Percentiles rank a stretch among this genome's conserved stretches.
These are phyloP conservation scores for Dryadula phaetusa DNA, from an alignment of 2,888 invertebrate genomes.

Conservation along the genomic window DNA sequence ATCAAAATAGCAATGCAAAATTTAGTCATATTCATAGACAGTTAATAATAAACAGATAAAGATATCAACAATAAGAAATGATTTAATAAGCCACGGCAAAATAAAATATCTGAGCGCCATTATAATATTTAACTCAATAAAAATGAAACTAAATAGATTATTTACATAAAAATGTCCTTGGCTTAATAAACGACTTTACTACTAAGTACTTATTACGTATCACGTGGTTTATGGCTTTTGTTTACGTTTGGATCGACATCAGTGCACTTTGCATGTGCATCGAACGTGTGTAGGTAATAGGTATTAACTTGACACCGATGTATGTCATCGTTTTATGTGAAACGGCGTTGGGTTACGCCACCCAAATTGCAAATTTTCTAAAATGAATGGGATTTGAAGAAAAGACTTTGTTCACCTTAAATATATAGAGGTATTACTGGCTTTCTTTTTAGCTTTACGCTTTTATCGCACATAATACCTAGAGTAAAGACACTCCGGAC, in stretches of 20 bases:
- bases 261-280: not conserved
- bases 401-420: too few relatives aligned
- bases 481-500: too few relatives aligned
- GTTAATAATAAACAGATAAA: too few relatives aligned
- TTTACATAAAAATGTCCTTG: constrained; percentile 13
- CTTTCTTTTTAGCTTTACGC: too few relatives aligned
- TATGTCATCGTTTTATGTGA: not conserved
- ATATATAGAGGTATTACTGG: too few relatives aligned
- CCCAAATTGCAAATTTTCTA: not conserved
- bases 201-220: constrained; percentile 7
- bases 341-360: not conserved
- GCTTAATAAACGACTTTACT: not conserved
- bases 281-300: constrained; percentile 3
- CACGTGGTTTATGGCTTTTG: constrained; percentile 13
- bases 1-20: too few relatives aligned
- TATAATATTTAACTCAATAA: not conserved
- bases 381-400: too few relatives aligned
- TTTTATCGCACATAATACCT: too few relatives aligned
- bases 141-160: not conserved
- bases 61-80: too few relatives aligned
- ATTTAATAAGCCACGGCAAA: not conserved
- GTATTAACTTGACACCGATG: not conserved
- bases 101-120: not conserved
- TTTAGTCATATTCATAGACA: too few relatives aligned
- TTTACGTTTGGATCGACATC: constrained; percentile 6